Evolutionary conservation across 64 coral and sea anemone genomes (phyloP), one percentile per base, ranked within the genome.

Genomic region (Montipora efflorescens): DNA sequence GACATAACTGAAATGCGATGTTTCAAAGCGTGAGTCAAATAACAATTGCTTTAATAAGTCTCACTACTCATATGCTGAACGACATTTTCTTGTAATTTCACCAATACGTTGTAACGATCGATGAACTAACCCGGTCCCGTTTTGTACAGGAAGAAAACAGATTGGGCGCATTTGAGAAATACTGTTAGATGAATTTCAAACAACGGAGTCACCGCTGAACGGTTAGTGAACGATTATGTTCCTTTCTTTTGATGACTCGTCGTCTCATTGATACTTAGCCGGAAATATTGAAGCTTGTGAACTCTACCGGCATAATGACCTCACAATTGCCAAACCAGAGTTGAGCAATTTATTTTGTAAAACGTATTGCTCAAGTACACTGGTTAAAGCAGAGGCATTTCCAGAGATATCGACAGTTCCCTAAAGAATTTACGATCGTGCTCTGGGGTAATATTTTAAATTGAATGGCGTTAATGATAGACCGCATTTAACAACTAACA

Each of bases 1-100:
- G 19, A 10, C 12, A 19, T 71, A 71, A 71, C 22, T 86, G 82
- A 64, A 67, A 82, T 1, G 25, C 45, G 8, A 7, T 84, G 8
- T 28, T 84, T 19, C 11, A 47, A 68, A 67, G 81, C 13, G 81
- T 84, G 44, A 68, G 81, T 84, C 61, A 84, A 43, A 53, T 68
- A 84, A 45, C 59, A 47, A 23, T 47, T 47, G 43, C 36, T 13
- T 48, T 23, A 67, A 84, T 67, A 66, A 45, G 66, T 84, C 7
- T 69, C 18, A 72, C 46, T 15, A 64, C 9, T 14, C 61, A 64
- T 16, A 64, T 12, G 13, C 14, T 0, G 9, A 64, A 4, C 5
- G 53, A 57, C 53, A 11, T 0, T 11, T 8, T 57, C 11, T 57
- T 11, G 7, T 11, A 11, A 57, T 57, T 57, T 57, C 11, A 57